Conservation (phyloP, 2,888 invertebrate species). For the Hoplodrina blanda region DNA sequence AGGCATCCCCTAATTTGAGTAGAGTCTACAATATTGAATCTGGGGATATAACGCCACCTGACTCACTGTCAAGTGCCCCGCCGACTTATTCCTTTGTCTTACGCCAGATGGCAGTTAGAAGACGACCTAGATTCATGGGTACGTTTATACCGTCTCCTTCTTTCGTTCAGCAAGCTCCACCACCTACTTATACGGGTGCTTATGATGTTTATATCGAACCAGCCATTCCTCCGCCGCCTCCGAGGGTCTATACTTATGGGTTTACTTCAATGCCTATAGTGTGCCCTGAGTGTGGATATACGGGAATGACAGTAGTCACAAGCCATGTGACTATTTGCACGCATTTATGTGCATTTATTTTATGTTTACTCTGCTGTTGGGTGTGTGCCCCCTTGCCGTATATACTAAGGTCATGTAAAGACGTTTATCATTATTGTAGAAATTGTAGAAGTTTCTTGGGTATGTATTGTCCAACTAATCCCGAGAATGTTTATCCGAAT, state of each 20-base stretch:
- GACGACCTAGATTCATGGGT: constrained; percentile 83
- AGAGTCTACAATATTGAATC: constrained; percentile 51
- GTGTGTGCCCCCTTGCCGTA: constrained; percentile 85
- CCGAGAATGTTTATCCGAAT: constrained; percentile 64
- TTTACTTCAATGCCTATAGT: constrained; percentile 80
- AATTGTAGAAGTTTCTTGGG: constrained; percentile 84
- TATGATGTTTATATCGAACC: constrained; percentile 85
- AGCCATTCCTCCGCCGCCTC: constrained; percentile 73
- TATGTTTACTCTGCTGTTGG: constrained; percentile 87
- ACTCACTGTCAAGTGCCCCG: constrained; percentile 83
- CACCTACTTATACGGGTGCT: constrained; percentile 84
- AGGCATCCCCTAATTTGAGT: constrained; percentile 37
- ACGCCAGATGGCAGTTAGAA: constrained; percentile 79
- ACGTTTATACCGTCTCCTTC: constrained; percentile 87
- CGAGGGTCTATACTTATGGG: constrained; percentile 78
- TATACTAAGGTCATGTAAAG: constrained; percentile 84
- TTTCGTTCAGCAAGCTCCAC: constrained; percentile 83
- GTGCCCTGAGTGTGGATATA: constrained; percentile 83
- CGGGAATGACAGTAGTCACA: constrained; percentile 79
- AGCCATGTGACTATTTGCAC: constrained; percentile 84
- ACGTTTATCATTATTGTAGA: constrained; percentile 86
- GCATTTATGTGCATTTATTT: constrained; percentile 81
- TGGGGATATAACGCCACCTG: constrained; percentile 78
- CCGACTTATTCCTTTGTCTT: constrained; percentile 87
- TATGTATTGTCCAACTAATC: constrained; percentile 85